phyloP scores from a whole-genome alignment of 1,140 invertebrate genomes.

The Amphibalanus amphitrite region DNA sequence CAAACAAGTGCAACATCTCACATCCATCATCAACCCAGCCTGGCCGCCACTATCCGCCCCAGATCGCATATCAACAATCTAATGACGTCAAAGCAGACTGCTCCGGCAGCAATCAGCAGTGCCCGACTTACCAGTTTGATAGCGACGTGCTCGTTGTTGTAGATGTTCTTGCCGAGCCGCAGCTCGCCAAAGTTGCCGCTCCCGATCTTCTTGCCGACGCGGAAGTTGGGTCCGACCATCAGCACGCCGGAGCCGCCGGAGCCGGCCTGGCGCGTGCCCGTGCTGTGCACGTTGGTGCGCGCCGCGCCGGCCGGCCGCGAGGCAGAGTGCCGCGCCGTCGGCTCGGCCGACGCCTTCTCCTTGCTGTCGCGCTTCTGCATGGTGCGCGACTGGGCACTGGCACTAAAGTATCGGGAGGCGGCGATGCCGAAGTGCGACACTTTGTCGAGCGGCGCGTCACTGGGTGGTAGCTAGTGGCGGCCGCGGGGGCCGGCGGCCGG shows the following conservation, averaged over 20 bases:
- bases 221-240: conserved; percentile 99
- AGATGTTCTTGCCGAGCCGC: conserved; percentile 97
- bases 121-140: conserved; percentile 80
- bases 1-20: too few species aligned
- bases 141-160: conserved; percentile 99
- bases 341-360: neutral
- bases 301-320: too few species aligned
- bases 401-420: neutral
- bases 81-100: too few species aligned
- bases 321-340: too few species aligned
- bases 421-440: neutral
- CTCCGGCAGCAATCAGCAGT: too few species aligned
- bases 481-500: too few species aligned
- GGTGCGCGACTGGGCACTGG: too few species aligned
- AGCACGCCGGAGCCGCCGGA: conserved; percentile 27
- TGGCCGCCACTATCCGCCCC: too few species aligned
- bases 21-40: too few species aligned
- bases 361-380: neutral
- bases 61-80: too few species aligned
- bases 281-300: neutral
- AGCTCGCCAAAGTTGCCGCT: conserved; percentile 99
- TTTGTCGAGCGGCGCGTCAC: too few species aligned
- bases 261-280: neutral
- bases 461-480: too few species aligned
- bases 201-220: conserved; percentile 99